Percentiles rank a stretch among this genome's conserved stretches.
Evolutionary conservation across 2,113 vertebrate genomes (phyloP).

Genomic region (Phyllostomus hastatus): DNA sequence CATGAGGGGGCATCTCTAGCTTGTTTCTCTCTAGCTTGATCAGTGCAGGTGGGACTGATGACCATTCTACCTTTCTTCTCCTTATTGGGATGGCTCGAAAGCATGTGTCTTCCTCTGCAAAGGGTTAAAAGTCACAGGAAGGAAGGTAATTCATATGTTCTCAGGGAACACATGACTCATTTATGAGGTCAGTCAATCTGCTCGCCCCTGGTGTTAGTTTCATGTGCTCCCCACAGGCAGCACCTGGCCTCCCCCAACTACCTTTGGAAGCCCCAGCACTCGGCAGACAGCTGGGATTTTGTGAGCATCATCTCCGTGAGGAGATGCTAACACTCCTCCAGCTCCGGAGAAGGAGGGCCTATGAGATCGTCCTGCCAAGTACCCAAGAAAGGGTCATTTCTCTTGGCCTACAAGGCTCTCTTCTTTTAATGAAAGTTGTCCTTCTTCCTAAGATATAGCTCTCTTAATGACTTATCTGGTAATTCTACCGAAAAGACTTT

Average conservation of each 20-base stretch:
- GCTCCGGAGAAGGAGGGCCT: neutral
- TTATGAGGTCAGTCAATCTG: neutral
- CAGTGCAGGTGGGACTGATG: neutral
- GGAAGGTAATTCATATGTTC: neutral
- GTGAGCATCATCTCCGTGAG: neutral
- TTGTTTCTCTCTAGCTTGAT: neutral
- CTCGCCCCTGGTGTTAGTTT: neutral
- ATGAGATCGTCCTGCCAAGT: neutral
- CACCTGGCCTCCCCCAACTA: neutral
- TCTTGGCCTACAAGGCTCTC: neutral
- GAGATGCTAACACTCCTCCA: neutral
- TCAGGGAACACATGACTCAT: neutral
- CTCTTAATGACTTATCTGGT: neutral
- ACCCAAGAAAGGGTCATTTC: neutral
- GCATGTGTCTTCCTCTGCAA: neutral
- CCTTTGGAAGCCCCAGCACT: neutral
- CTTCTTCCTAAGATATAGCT: neutral
- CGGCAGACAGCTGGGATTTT: neutral
- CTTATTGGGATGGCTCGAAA: neutral
- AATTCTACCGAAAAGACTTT: conserved; percentile 16
- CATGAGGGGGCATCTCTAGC: neutral
- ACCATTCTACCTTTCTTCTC: neutral
- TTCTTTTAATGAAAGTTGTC: neutral
- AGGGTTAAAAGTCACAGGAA: neutral
- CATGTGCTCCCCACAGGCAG: neutral